These are phyloP conservation scores for Leptopilina boulardi DNA, from an alignment of 1,140 invertebrate species.

Conservation along the genomic window DNA sequence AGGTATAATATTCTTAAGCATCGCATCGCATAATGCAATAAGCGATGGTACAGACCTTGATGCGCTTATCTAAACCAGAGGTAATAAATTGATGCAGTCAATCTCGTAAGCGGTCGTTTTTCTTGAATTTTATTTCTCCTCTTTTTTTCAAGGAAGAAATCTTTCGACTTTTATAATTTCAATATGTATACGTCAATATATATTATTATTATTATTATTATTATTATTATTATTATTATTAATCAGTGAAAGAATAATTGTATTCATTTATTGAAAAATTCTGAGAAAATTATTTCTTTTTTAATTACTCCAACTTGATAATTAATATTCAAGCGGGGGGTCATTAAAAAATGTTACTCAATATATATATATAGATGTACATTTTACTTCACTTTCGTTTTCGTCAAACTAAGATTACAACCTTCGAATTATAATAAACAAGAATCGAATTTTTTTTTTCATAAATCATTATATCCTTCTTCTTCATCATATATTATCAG, in stretches of 20 bases:
- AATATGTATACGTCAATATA: not conserved
- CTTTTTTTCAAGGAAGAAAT: constrained; percentile 23
- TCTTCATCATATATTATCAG: not conserved
- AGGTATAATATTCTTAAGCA: constrained; percentile 22
- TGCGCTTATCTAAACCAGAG: constrained; percentile 29
- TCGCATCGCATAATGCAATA: constrained; percentile 28
- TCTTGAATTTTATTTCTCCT: constrained; percentile 21
- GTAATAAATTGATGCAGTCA: constrained; percentile 27
- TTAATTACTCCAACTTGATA: not conserved
- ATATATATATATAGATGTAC: not conserved
- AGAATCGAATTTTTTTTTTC: not conserved
- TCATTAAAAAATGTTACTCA: not conserved
- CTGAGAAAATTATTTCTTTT: not conserved
- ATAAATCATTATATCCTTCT: not conserved
- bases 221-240: not conserved
- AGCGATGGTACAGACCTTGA: constrained; percentile 31
- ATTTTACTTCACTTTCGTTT: not conserved
- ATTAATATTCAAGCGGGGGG: not conserved
- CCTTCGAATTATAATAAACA: not conserved
- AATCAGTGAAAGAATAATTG: not conserved
- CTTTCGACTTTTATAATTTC: not conserved
- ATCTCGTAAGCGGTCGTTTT: constrained; percentile 27
- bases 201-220: no score
- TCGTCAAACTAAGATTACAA: not conserved
- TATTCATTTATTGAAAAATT: not conserved